phyloP scores from a whole-genome alignment of 2,113 vertebrate genomes.

The Stictonetta naevosa region DNA sequence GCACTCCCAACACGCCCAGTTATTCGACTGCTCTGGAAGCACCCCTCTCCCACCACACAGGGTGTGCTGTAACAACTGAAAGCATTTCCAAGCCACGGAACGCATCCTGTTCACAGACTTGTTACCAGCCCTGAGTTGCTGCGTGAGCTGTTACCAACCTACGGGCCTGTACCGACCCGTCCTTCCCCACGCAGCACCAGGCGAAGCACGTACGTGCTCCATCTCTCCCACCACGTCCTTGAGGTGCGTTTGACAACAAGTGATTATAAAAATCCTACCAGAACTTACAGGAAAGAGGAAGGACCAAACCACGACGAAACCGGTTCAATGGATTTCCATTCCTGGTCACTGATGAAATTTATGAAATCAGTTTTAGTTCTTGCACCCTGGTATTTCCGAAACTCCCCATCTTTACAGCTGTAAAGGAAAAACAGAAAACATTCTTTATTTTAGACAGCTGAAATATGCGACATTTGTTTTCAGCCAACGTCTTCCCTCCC shows the following conservation, averaged over 20 bases:
- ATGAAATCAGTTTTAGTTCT: conserved; percentile 93
- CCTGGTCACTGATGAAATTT: conserved; percentile 90
- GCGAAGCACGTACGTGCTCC: neutral
- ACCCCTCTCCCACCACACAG: neutral
- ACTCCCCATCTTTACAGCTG: conserved; percentile 93
- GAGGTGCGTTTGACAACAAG: neutral
- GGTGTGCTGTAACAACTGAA: neutral
- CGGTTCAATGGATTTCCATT: conserved; percentile 90
- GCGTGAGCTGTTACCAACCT: neutral
- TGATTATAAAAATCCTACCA: neutral
- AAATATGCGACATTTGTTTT: neutral
- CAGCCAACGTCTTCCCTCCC: neutral
- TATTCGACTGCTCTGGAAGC: neutral
- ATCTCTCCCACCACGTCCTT: rapidly evolving
- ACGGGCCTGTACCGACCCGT: neutral
- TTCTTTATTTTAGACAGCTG: neutral
- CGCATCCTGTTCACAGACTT: rapidly evolving
- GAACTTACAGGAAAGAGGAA: conserved; percentile 91
- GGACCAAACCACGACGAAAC: conserved; percentile 94
- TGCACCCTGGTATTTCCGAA: conserved; percentile 92
- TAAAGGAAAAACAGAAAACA: neutral
- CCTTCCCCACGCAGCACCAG: neutral
- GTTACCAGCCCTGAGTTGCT: neutral
- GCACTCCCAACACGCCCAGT: neutral
- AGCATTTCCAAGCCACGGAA: neutral